Conservation (phyloP, 2,888 invertebrate genomes). For the Tipula unca region DNA sequence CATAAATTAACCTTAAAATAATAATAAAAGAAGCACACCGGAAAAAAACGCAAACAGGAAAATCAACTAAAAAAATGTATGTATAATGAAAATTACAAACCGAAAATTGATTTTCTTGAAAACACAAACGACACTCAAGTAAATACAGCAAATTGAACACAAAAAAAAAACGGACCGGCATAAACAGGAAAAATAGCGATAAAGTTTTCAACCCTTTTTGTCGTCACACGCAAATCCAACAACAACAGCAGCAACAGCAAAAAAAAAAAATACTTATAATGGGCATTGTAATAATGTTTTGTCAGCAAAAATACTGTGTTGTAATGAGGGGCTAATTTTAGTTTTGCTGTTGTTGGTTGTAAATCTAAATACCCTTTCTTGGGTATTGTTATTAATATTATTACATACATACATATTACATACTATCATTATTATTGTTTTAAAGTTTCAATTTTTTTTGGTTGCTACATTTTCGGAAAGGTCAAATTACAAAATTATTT, state of each 20-base stretch:
- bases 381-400: not conserved
- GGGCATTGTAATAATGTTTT: not conserved
- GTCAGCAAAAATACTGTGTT: not conserved
- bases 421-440: not conserved
- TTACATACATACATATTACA: too few species aligned
- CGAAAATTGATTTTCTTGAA: not conserved
- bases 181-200: not conserved
- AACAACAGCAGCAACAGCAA: not conserved
- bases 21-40: not conserved
- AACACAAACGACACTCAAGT: not conserved
- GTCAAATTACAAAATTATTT: not conserved
- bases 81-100: not conserved
- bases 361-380: not conserved
- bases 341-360: not conserved
- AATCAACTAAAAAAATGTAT: not conserved
- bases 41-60: not conserved
- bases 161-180: not conserved
- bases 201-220: constrained; percentile 8
- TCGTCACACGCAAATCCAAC: not conserved
- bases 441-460: not conserved
- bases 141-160: not conserved
- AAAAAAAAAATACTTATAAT: not conserved
- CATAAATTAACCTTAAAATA: constrained; percentile 8
- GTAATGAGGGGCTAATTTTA: constrained; percentile 8
- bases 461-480: not conserved